Base-by-base conservation (phyloP, 2,888 invertebrate species). In the Cerceris rybyensis region DNA sequence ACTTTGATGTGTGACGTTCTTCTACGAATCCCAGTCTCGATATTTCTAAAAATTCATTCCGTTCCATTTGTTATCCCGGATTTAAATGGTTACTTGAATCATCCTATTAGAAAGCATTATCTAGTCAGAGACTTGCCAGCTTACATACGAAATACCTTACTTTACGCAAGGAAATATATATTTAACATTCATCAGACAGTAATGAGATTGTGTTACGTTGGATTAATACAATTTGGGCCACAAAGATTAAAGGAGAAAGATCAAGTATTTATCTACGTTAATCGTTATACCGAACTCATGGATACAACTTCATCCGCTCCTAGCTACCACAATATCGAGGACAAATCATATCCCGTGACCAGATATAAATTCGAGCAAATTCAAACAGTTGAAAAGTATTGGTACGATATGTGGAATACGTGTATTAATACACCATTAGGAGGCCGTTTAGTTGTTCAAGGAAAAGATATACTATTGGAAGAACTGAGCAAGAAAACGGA, bases 211-310 rank as follows among this genome's bases (percentile, higher is more conserved):
- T 94, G 95, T 80, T 95, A 94, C 77, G 94, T 96, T 84, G 96
- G 97, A 0, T 90, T 97, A 11, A 81, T 96, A 9, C 96, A 96
- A 86, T 94, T 96, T 85, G 95, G 96, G 0, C 94, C 95, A 0
- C 94, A 95, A 75, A 92, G 93, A 61, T 91, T 94, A 43, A 95
- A 95, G 85, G 95, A 96, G 82, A 96, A 94, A 87, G 96, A 95
- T 88, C 95, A 95, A 93, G 94, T 95, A n/a, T 95, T 95, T 83
- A 88, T 96, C 6, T 97, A 95, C 87, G 71, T 97, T 0, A 97
- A 97, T 90, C 93, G 93, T 4, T 93, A 93, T 28, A 94, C 95
- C 0, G 92, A 93, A 50, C 83, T 97, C 5, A 88, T 94, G 70
- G 96, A 97, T 87, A 97, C 97, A 0, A 94, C 94, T 0, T 92